phyloP scores from a whole-genome alignment of 2,888 invertebrate species.

The Argyra leucocephala region DNA sequence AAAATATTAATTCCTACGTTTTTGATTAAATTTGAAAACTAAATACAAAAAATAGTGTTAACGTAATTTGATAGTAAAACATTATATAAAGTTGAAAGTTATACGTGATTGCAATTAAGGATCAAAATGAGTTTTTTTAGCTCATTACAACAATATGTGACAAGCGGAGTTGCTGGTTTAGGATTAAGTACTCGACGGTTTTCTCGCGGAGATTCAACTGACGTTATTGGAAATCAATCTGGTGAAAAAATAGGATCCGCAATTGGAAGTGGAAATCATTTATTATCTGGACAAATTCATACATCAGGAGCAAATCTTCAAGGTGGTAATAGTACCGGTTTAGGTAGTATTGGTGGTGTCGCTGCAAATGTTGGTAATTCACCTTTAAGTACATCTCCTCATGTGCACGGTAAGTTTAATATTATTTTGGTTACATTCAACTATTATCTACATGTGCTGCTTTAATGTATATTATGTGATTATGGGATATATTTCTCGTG shows the following conservation, averaged over 20 bases:
- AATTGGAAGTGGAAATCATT: conserved; percentile 18
- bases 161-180: conserved; percentile 73
- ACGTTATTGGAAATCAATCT: conserved; percentile 31
- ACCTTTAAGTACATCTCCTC: conserved; percentile 21
- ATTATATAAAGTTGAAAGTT: too few relatives aligned
- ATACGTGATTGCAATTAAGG: neutral
- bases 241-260: conserved; percentile 17
- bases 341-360: conserved; percentile 21
- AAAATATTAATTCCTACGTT: too few relatives aligned
- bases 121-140: conserved; percentile 71
- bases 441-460: neutral
- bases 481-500: neutral
- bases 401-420: conserved; percentile 21
- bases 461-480: conserved; percentile 9
- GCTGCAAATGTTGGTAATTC: conserved; percentile 20
- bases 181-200: conserved; percentile 66
- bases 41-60: too few relatives aligned
- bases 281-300: neutral
- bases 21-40: too few relatives aligned
- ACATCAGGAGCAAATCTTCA: neutral
- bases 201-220: conserved; percentile 56
- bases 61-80: too few relatives aligned
- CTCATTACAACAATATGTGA: conserved; percentile 76
- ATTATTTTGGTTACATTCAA: neutral
- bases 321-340: conserved; percentile 16